Evolutionary conservation across 2,797 vertebrate species (phyloP), one percentile per base, ranked within the genome.

Genomic region (Pangasius sanitwongsei): DNA sequence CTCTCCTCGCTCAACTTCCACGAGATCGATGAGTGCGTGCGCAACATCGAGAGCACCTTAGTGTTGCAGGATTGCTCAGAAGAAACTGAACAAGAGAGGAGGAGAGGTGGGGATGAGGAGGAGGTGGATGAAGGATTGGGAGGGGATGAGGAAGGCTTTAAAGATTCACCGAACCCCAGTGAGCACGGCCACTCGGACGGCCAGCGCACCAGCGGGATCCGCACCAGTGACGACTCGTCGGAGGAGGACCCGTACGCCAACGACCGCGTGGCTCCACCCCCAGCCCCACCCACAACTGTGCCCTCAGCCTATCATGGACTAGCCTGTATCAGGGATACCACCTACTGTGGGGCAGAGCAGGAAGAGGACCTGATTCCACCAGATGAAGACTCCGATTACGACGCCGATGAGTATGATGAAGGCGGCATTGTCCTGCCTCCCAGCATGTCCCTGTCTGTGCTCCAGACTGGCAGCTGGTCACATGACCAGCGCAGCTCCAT

Each of bases 201-300:
- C 91, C 98, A 99, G 95, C 96, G 98, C 23, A 99, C 98, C 0
- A 99, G 98, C 5, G 98, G 98, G 67, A 99, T 99, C 94, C 95
- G 98, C 16, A 99, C 98, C 0, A 99, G 98, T 0, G 98, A 99
- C n/a, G 98, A 99, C 93, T 99, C 98, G 0, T 99, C 98, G 0
- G 98, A 99, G 92, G 98, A 99, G 88, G 98, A 99, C 93, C 98
- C 98, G 0, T 99, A 99, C 18, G 97, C 98, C 95, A 99, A 99
- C 1, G 98, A 99, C 0, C 96, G 96, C 0, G 93, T 97, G 89
- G 95, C 96, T 87, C 96, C 97, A 3, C 93, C 96, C 0, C 89
- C 95, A 82, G 91, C 94, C 15, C 89, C 94, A 55, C 94, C 93
- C 0, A 81, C 75, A 91, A 93, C 93, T 93, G 88, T 93, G 25